These are phyloP conservation scores for Hemistola chrysoprasaria DNA, from an alignment of 2,888 invertebrate genomes.

Conservation along the genomic window DNA sequence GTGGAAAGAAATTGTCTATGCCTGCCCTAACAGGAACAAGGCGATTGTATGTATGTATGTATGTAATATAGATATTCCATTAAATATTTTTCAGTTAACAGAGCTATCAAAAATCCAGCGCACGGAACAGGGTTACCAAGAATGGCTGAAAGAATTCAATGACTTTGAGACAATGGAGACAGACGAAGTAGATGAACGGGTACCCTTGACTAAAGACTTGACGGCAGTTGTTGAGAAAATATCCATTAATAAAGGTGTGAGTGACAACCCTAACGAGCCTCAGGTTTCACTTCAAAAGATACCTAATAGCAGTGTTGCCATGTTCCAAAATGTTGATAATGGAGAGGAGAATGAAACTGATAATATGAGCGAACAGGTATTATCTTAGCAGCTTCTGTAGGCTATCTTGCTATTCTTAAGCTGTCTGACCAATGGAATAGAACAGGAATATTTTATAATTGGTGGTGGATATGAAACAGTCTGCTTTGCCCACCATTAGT, in stretches of 20 bases:
- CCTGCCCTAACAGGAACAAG: too few relatives aligned
- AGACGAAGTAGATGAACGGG: constrained; percentile 51
- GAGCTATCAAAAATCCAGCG: constrained; percentile 75
- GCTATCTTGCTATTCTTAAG: too few relatives aligned
- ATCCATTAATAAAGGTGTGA: constrained; percentile 51
- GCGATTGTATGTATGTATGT: too few relatives aligned
- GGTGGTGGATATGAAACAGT: too few relatives aligned
- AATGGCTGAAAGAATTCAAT: constrained; percentile 50
- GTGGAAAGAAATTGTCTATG: too few relatives aligned
- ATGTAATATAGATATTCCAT: too few relatives aligned
- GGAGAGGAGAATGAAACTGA: constrained; percentile 52
- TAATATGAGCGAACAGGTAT: constrained; percentile 84
- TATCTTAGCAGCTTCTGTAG: too few relatives aligned
- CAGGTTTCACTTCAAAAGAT: constrained; percentile 77
- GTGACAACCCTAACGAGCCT: constrained; percentile 39
- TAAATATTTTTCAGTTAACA: constrained; percentile 50
- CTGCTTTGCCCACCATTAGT: too few relatives aligned
- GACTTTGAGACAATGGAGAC: constrained; percentile 30
- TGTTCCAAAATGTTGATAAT: constrained; percentile 83
- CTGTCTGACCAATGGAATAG: too few relatives aligned
- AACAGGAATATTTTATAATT: too few relatives aligned
- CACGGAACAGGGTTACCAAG: constrained; percentile 69
- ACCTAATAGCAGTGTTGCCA: constrained; percentile 82
- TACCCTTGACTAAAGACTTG: constrained; percentile 77
- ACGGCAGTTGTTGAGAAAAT: constrained; percentile 81